Evolutionary conservation across 2,797 vertebrate genomes (phyloP), one percentile per base, ranked within the genome.

Genomic region (Nannoperca obscura): DNA sequence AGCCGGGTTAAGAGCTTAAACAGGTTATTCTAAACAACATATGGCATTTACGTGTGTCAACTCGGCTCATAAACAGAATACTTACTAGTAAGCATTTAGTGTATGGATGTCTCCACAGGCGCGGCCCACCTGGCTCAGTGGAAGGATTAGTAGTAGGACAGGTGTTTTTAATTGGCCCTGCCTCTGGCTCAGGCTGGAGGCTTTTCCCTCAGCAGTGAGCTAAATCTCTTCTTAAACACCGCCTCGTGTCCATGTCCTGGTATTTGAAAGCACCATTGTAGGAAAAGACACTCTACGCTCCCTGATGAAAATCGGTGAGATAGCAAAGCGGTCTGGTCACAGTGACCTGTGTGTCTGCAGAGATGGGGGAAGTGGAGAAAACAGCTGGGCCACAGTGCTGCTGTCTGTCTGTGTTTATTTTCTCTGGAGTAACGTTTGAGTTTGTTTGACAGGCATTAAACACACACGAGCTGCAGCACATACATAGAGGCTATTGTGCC

Each of bases 111-210:
- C 12, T 76, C 66, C 30, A 34, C 76, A 65, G 69, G 63, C 44
- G 10, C 34, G 20, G 24, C 36, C 24, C 62, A 19, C 79, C 10
- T 57, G 58, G 76, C 81, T 85, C 76, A 72, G 73, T 17, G 20
- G 27, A 44, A 36, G 69, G 84, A 85, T 91, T 82, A 91, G 42
- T 38, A 20, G 53, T 3, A 42, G 62, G 80, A 86, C 91, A 89
- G 89, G 89, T 91, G 91, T 87, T 90, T 88, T 89, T 87, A 92
- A 90, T 85, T 83, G 81, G 72, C 52, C 57, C 22, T 66, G 81
- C 66, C 62, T 69, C 67, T 76, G 68, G 58, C 50, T 78, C 53
- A 38, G 60, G 17, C 55, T 69, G 36, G 27, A 36, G 74, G 69
- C 55, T 80, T 82, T 82, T 49, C 78, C 53, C 49, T 73, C 74